phyloP scores from a whole-genome alignment of 1,140 invertebrate species.

The Camponotus vicinus region DNA sequence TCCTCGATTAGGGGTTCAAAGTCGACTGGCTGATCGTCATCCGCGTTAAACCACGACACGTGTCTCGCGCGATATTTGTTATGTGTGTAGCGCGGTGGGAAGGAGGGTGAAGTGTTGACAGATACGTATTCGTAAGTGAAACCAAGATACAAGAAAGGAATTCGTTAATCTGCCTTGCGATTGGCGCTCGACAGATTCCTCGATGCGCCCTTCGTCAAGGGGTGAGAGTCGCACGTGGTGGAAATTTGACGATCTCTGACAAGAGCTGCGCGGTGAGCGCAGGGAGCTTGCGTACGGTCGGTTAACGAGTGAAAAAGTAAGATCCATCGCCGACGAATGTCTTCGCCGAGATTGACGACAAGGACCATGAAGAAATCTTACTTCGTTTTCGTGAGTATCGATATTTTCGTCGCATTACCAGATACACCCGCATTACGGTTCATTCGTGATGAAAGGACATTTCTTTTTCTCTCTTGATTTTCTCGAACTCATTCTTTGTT shows the following conservation, averaged over 20 bases:
- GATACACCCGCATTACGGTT: not conserved
- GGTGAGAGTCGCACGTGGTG: constrained; percentile 66
- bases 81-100: constrained; percentile 55
- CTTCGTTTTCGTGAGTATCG: constrained; percentile 69
- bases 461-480: constrained; percentile 17
- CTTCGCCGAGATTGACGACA: constrained; percentile 4
- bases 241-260: constrained; percentile 67
- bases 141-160: constrained; percentile 36
- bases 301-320: not conserved
- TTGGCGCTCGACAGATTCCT: constrained; percentile 53
- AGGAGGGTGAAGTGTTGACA: constrained; percentile 58
- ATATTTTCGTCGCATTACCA: not conserved
- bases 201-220: constrained; percentile 66
- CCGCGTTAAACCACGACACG: constrained; percentile 29
- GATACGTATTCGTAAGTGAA: constrained; percentile 62
- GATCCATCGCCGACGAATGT: constrained; percentile 36
- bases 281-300: constrained; percentile 5
- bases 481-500: not conserved
- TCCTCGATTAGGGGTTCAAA: not conserved
- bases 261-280: constrained; percentile 50
- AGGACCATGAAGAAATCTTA: constrained; percentile 69
- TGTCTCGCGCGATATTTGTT: constrained; percentile 67
- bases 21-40: not conserved
- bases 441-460: not conserved
- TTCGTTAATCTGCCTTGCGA: constrained; percentile 31